These are phyloP conservation scores for Danio tinwini DNA, from an alignment of 2,797 vertebrate genomes.

Conservation along the genomic window DNA sequence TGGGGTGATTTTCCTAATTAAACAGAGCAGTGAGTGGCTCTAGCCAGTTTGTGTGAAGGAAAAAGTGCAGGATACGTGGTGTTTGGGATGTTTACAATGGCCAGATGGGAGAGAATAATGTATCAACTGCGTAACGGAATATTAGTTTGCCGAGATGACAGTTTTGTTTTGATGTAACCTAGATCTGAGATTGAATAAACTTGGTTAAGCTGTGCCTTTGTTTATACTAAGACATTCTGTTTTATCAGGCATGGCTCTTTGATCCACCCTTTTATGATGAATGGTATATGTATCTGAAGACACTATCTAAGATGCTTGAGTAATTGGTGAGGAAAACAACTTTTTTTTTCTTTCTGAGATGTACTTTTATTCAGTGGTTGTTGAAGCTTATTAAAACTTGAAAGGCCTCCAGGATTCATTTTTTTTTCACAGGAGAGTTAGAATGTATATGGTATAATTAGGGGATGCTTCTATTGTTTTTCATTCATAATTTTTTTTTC, in stretches of 20 bases:
- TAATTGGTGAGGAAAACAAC: background rate
- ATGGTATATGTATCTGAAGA: background rate
- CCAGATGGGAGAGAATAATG: slow-evolving; percentile 47
- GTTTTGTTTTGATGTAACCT: background rate
- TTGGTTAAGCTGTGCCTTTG: slow-evolving; percentile 17
- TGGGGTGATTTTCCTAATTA: slow-evolving; percentile 32
- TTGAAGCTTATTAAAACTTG: background rate
- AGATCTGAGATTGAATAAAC: slow-evolving; percentile 2
- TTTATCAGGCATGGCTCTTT: slow-evolving; percentile 9
- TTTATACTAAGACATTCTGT: slow-evolving; percentile 9
- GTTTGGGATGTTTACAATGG: slow-evolving; percentile 39
- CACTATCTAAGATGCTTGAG: background rate
- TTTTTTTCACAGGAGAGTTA: background rate
- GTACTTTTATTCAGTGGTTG: background rate
- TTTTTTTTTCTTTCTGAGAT: background rate
- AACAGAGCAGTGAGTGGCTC: slow-evolving; percentile 25
- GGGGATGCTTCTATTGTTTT: background rate
- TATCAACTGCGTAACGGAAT: slow-evolving; percentile 23
- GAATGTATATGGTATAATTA: background rate
- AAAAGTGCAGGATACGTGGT: background rate
- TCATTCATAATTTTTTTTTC: too few species aligned
- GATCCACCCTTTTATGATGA: background rate
- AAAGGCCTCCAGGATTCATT: background rate
- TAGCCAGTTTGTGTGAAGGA: slow-evolving; percentile 26
- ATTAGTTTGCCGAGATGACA: slow-evolving; percentile 33